These are phyloP conservation scores for Nymphalis c-album DNA, from an alignment of 2,888 invertebrate genomes.

Conservation along the genomic window DNA sequence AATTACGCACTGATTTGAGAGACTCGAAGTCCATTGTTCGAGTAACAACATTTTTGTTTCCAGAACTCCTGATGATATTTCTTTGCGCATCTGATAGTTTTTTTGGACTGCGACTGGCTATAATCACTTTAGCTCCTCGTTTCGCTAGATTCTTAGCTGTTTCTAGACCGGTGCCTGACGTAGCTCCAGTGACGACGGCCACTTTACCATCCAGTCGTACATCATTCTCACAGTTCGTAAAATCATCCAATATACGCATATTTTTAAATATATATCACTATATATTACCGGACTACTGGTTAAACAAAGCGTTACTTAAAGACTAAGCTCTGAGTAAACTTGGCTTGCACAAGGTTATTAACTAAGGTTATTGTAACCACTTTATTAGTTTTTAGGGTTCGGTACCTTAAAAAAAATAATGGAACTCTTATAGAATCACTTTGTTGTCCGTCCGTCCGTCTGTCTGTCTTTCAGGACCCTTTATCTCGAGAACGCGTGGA, in stretches of 20 bases:
- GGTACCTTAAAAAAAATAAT: too few relatives aligned
- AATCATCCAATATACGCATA: constrained; percentile 44
- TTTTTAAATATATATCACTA: not conserved
- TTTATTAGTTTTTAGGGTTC: too few relatives aligned
- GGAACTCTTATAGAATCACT: too few relatives aligned
- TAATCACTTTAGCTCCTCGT: constrained; percentile 80
- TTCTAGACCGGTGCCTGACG: constrained; percentile 63
- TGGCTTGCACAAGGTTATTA: not conserved
- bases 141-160: constrained; percentile 66
- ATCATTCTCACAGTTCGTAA: constrained; percentile 54
- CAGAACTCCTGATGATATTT: constrained; percentile 49
- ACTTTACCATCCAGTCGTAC: constrained; percentile 59
- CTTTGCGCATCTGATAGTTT: constrained; percentile 51
- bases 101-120: constrained; percentile 74
- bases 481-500: too few relatives aligned
- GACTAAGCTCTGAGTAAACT: constrained; percentile 6
- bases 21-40: constrained; percentile 77
- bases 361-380: not conserved
- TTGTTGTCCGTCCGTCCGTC: too few relatives aligned
- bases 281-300: too few relatives aligned
- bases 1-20: constrained; percentile 77
- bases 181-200: constrained; percentile 67
- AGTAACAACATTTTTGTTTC: constrained; percentile 49
- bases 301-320: not conserved
- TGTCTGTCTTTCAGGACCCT: too few relatives aligned